Evolutionary conservation across 2,797 vertebrate species (phyloP).

Genomic region (Thripadectes ignobilis): DNA sequence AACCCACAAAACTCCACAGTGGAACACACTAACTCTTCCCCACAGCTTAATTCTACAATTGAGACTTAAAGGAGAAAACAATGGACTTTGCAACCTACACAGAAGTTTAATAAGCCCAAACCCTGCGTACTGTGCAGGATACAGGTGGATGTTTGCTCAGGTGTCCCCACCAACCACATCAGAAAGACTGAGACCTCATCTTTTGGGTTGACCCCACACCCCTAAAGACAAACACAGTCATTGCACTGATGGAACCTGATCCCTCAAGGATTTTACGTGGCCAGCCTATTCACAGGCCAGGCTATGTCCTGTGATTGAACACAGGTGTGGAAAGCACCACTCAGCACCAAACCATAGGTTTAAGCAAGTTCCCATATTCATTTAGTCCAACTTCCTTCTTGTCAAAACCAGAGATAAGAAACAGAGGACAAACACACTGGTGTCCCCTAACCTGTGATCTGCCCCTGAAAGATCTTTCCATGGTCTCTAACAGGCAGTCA

Average conservation of each 20-base stretch:
- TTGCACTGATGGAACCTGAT: neutral
- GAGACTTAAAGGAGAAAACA: neutral
- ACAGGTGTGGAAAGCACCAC: neutral
- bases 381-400: neutral
- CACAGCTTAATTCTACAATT: neutral
- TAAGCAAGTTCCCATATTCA: neutral
- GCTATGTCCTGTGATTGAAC: neutral
- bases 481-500: neutral
- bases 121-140: neutral
- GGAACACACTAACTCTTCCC: neutral
- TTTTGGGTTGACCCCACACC: neutral
- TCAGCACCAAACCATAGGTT: neutral
- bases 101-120: neutral
- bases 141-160: neutral
- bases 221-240: neutral
- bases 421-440: neutral
- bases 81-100: neutral
- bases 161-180: rapidly evolving
- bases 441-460: neutral
- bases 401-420: neutral
- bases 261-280: neutral
- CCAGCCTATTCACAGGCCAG: rapidly evolving
- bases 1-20: rapidly evolving
- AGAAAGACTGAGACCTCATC: neutral
- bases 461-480: neutral